phyloP scores from a whole-genome alignment of 2,113 vertebrate genomes.

The Actenoides lindsayi region DNA sequence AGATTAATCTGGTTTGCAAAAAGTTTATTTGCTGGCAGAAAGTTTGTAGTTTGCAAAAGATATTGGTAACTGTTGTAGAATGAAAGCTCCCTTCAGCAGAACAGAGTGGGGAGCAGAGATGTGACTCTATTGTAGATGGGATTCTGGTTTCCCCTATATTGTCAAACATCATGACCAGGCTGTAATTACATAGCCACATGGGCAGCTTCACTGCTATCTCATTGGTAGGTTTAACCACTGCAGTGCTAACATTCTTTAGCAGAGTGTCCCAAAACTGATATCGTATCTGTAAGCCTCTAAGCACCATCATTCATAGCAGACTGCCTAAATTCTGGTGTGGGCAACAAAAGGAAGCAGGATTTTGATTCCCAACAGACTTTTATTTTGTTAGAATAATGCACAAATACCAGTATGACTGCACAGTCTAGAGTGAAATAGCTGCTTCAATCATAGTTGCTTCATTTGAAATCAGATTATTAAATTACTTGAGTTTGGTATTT shows the following conservation, averaged over 20 bases:
- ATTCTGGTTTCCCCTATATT: background rate
- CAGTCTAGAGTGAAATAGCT: background rate
- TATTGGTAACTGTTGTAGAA: background rate
- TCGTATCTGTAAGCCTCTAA: background rate
- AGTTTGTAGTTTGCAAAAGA: background rate
- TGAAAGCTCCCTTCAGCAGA: background rate
- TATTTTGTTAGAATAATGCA: background rate
- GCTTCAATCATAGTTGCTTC: background rate
- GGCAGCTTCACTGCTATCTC: background rate
- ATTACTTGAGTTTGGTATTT: constrained; percentile 3
- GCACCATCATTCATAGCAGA: background rate
- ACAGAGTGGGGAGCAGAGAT: background rate
- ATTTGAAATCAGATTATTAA: constrained; percentile 1
- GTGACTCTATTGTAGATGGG: too few species aligned
- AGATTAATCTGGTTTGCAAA: background rate
- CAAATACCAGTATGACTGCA: background rate
- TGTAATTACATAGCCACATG: accelerated
- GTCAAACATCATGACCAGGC: background rate
- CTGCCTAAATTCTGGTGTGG: background rate
- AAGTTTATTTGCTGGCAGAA: background rate
- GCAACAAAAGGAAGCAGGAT: background rate
- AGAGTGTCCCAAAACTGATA: background rate
- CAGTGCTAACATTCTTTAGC: background rate
- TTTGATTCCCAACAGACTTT: background rate
- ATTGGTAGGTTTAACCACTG: accelerated